A percentile compares a stretch with the other conserved stretches of the same genome.
Evolutionary conservation across 2,888 invertebrate genomes (phyloP).

Genomic region (Diadegma fenestrale): DNA sequence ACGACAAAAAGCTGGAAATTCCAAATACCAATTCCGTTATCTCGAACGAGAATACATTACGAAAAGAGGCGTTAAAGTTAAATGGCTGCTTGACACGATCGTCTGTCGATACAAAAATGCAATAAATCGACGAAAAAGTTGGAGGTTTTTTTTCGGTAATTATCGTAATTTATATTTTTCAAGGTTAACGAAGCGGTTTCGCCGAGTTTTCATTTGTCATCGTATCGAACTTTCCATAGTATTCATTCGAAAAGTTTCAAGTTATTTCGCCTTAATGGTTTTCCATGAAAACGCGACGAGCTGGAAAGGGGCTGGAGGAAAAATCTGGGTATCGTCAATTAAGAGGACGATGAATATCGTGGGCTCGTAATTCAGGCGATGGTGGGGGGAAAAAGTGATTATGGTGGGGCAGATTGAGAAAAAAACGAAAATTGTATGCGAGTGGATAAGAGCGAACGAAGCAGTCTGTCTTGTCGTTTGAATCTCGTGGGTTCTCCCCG

Average conservation of each 20-base stretch:
- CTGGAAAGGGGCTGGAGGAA: background rate
- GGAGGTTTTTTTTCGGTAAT: too few species aligned
- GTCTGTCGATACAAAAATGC: too few species aligned
- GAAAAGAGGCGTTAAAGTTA: background rate
- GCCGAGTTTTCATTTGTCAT: too few species aligned
- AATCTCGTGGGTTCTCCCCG: slow-evolving; percentile 10
- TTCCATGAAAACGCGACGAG: background rate
- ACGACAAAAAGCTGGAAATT: background rate
- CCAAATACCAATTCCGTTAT: background rate
- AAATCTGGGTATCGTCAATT: slow-evolving; percentile 23
- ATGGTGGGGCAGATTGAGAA: background rate
- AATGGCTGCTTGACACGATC: too few species aligned
- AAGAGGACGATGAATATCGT: slow-evolving; percentile 39
- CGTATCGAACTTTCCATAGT: too few species aligned
- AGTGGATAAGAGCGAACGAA: slow-evolving; percentile 19
- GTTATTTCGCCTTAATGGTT: background rate
- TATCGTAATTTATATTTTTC: too few species aligned
- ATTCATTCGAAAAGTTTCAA: too few species aligned
- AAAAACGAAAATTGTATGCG: background rate
- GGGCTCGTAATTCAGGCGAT: slow-evolving; percentile 16
- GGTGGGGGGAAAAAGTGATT: background rate
- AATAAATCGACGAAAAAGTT: too few species aligned
- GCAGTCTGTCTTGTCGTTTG: slow-evolving; percentile 9
- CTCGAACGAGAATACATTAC: background rate
- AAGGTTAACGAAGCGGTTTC: too few species aligned